Base-by-base conservation (phyloP, 1,140 invertebrate genomes). In the Psilanteris sp. region DNA sequence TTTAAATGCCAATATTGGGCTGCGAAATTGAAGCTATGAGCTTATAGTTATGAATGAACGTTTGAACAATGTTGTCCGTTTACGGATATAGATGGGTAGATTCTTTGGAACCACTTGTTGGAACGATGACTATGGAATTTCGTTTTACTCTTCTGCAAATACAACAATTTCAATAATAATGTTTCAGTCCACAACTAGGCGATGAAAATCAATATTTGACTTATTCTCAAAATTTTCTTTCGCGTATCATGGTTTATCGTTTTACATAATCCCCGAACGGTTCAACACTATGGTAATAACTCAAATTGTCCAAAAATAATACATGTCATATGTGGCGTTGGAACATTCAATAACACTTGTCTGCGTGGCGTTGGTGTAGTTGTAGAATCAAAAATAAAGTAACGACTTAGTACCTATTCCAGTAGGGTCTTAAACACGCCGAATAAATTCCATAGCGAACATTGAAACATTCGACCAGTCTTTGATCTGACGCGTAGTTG, bases 401-500 rank as follows among this genome's bases (percentile, higher is more conserved):
- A 50, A 39, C 29, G 31, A 48, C 24, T 18, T 4, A 1, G 18
- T 29, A 55, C 41, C 15, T 41, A 57, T 43, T 57, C 13, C 27
- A 16, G 39, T 14, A 13, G 14, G 27, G 54, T 52, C 43, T 59
- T 59, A 43, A 57, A 70, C 26, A 43, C 9, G 43, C 34, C 18
- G 46, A 70, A 70, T 70, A 70, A 70, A 70, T 70, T 70, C 54
- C 27, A 15, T 18, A 8, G 7, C 32, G 54, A 59, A 36, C 54
- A 70, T 70, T 70, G 66, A 59, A 70, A 59, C 67, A 71, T 78
- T 74, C 64, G 46, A 66, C 31, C 20, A 32, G 52, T 75, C 74
- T 77, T 72, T 77, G 67, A 77, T 77, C 67, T 72, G 74, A 62
- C 66, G 36, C 46, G 43, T 39, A 67, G 62, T 68, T 62, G 34